Percentiles rank a stretch among this genome's conserved stretches.
These are phyloP conservation scores for Sthenelais limicola DNA, from an alignment of 2,888 invertebrate species.

Conservation along the genomic window DNA sequence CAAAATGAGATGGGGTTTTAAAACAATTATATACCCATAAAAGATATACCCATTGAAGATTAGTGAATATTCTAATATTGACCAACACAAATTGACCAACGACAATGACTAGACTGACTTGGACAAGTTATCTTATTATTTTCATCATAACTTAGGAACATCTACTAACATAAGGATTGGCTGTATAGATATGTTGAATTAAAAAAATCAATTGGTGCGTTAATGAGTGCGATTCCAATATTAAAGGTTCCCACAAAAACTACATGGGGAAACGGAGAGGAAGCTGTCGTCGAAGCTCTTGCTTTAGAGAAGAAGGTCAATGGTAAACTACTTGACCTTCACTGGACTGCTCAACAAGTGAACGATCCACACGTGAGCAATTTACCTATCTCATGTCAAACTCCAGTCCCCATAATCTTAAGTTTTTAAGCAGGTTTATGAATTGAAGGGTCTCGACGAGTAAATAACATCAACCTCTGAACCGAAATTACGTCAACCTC, in stretches of 20 bases:
- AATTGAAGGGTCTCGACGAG: neutral
- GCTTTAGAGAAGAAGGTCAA: conserved; percentile 83
- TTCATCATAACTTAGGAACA: no score
- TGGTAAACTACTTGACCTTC: conserved; percentile 78
- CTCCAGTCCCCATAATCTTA: neutral
- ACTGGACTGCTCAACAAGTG: conserved; percentile 77
- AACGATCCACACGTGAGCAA: conserved; percentile 77
- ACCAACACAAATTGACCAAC: no score
- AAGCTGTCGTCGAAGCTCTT: conserved; percentile 80
- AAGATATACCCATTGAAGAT: neutral
- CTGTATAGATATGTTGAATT: no score
- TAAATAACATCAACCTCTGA: neutral
- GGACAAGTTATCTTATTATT: no score
- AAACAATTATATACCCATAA: no score
- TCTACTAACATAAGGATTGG: no score
- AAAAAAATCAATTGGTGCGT: neutral
- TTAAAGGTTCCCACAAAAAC: conserved; percentile 68
- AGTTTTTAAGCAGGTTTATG: neutral
- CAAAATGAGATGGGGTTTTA: no score
- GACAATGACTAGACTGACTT: no score
- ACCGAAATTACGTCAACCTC: no score
- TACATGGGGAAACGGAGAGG: conserved; percentile 79
- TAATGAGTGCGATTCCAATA: conserved; percentile 2
- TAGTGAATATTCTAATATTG: no score
- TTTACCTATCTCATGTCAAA: neutral